A percentile compares a stretch with the other conserved stretches of the same genome.
These are phyloP conservation scores for Struthio camelus DNA, from an alignment of 2,113 vertebrate species.

Conservation along the genomic window DNA sequence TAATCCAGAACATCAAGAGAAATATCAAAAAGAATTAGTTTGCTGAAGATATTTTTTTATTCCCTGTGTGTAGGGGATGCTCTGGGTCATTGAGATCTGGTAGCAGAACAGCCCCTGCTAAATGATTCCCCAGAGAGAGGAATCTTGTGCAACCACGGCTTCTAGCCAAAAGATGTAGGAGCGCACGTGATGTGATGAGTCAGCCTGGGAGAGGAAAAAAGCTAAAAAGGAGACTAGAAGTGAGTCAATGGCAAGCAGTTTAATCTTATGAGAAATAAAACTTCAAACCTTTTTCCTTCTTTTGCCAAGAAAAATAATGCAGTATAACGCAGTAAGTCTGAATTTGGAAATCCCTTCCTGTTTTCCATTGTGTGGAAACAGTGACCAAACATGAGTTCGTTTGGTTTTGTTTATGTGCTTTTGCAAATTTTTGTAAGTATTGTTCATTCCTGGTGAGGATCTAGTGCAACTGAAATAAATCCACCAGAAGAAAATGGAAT, in stretches of 20 bases:
- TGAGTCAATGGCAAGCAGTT: background rate
- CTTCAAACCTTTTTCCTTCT: background rate
- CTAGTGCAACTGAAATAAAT: background rate
- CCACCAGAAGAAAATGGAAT: background rate
- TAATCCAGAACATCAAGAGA: background rate
- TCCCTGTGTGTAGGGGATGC: background rate
- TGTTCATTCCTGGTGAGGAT: background rate
- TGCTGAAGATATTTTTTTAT: background rate
- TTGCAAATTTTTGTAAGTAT: background rate
- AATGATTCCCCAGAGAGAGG: background rate
- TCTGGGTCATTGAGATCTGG: background rate
- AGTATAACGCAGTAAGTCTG: conserved; percentile 10
- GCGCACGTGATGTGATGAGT: background rate
- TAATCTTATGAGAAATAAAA: background rate
- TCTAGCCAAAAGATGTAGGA: background rate
- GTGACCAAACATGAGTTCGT: background rate
- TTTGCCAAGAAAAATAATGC: background rate
- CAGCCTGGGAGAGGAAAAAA: background rate
- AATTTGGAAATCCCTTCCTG: background rate
- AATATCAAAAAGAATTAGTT: background rate
- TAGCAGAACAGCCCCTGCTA: background rate
- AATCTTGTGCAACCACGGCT: background rate
- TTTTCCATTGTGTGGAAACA: background rate
- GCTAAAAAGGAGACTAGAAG: background rate
- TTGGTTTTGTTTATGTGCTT: background rate